Conservation (phyloP, 2,113 vertebrate genomes). For the Marmota monax region DNA sequence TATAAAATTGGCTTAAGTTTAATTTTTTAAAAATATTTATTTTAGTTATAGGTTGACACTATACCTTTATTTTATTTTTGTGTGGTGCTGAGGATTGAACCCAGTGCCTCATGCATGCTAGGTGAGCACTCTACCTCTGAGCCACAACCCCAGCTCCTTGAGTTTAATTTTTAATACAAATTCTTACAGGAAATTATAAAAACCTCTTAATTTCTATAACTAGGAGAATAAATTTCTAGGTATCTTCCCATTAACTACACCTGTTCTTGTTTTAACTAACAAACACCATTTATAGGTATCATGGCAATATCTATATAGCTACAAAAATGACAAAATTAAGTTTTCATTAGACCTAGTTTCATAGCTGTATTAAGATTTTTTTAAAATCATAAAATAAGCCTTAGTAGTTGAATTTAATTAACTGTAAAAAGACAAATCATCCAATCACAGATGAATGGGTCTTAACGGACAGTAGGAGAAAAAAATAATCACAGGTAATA, state of each 20-base stretch:
- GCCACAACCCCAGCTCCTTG: no score
- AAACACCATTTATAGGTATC: conserved; percentile 26
- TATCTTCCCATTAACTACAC: conserved; percentile 40
- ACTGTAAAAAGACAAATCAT: conserved; percentile 73
- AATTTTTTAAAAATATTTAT: not conserved
- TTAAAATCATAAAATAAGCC: conserved; percentile 26
- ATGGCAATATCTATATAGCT: conserved; percentile 13
- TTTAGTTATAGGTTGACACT: no score
- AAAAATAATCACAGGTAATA: conserved; percentile 74
- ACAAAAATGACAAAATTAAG: conserved; percentile 44
- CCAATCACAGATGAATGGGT: conserved; percentile 51
- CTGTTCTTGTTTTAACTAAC: conserved; percentile 12
- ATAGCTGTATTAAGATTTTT: conserved; percentile 36
- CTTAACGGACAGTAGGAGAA: conserved; percentile 49
- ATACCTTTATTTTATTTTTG: no score
- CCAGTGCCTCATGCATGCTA: no score
- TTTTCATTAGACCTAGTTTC: conserved; percentile 59
- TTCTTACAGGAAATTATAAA: conserved; percentile 56
- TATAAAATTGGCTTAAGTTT: conserved; percentile 50
- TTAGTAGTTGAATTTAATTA: conserved; percentile 71
- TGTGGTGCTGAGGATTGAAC: no score
- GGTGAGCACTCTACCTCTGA: no score
- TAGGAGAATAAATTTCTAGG: conserved; percentile 53
- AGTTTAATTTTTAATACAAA: not conserved
- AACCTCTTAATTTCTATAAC: conserved; percentile 48